phyloP scores from a whole-genome alignment of 2,888 invertebrate genomes.

The Caenorhabditis angaria region DNA sequence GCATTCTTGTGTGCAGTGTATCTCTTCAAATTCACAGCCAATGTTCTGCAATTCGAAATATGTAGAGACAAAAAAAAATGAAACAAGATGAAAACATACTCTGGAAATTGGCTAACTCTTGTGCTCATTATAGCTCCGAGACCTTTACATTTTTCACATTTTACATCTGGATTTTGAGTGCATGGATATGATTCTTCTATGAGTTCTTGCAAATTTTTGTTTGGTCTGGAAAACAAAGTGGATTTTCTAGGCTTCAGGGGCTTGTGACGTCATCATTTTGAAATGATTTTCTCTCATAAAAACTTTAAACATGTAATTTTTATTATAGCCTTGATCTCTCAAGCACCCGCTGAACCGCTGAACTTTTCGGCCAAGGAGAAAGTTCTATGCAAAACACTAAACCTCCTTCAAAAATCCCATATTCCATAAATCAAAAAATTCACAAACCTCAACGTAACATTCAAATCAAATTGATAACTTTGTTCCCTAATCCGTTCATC shows the following conservation, averaged over 20 bases:
- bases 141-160: neutral
- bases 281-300: too few relatives aligned
- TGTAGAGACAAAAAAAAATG: neutral
- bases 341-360: too few relatives aligned
- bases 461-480: neutral
- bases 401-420: too few relatives aligned
- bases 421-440: neutral
- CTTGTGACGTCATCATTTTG: too few relatives aligned
- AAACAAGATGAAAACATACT: neutral
- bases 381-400: too few relatives aligned
- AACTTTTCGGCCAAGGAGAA: too few relatives aligned
- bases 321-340: too few relatives aligned
- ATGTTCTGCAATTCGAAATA: too few relatives aligned
- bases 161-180: neutral
- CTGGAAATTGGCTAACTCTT: neutral
- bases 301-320: too few relatives aligned
- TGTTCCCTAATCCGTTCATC: neutral
- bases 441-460: neutral
- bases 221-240: neutral
- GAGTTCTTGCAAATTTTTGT: constrained; percentile 1
- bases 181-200: neutral
- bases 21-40: constrained; percentile 3
- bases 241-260: too few relatives aligned
- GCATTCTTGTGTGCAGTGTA: neutral
- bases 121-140: neutral